Percentiles rank a stretch among this genome's conserved stretches.
These are phyloP conservation scores for Vanacampus margaritifer DNA, from an alignment of 2,113 vertebrate species.

Conservation along the genomic window DNA sequence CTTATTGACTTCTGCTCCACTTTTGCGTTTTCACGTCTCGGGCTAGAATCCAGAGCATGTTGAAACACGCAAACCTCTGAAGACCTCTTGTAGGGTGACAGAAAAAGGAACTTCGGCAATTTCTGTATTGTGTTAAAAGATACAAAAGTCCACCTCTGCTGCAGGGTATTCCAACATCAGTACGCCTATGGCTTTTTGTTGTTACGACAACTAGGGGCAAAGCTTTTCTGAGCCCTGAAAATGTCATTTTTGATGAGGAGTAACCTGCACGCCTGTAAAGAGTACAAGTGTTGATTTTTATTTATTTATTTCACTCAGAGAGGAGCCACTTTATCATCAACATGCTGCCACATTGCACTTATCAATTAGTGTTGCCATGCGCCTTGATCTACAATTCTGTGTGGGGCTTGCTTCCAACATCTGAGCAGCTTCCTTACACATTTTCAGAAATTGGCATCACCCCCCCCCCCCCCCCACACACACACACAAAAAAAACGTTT, in stretches of 20 bases:
- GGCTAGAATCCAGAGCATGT: conserved; percentile 12
- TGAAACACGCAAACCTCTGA: neutral
- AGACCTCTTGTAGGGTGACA: neutral
- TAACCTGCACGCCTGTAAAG: neutral
- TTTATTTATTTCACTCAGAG: neutral
- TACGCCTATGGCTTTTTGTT: neutral
- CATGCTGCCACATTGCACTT: neutral
- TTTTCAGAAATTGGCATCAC: too few species aligned
- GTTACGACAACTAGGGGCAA: neutral
- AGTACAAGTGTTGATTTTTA: neutral
- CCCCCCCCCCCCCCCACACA: too few species aligned
- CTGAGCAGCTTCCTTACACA: neutral
- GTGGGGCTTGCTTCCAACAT: neutral
- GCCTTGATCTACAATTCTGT: neutral
- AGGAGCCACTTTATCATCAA: neutral
- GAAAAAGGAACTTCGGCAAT: neutral
- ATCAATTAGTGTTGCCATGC: neutral
- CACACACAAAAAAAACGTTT: neutral
- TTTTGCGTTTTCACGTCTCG: conserved; percentile 8
- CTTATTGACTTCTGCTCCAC: conserved; percentile 13
- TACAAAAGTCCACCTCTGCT: neutral
- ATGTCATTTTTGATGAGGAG: neutral
- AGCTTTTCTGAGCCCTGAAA: neutral
- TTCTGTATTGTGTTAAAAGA: neutral
- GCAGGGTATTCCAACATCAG: neutral